Base-by-base conservation (phyloP, 1,140 invertebrate species). In the Drosophila equinoxialis region DNA sequence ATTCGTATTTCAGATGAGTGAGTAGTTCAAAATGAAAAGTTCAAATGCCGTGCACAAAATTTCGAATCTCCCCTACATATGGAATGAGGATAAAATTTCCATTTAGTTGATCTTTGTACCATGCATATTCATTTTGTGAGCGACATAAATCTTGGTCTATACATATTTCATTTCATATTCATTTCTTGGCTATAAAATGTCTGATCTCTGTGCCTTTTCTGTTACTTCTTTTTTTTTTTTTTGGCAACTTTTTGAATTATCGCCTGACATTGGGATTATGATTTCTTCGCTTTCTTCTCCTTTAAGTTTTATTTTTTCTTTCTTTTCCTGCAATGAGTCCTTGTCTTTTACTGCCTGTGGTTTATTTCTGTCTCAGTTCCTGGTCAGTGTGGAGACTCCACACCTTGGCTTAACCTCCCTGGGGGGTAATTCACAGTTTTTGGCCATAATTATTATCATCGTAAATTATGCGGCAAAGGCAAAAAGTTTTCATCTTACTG, bases 221-320 rank as follows among this genome's bases (percentile, higher is more conserved):
- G 60, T 69, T 37, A n/a, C 11, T 26, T 17, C 6, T 3, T 30
- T 55, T 37, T 59, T 20, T 55, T 62, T 13, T 59, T 20, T 55
- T 62, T 13, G 45, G 45, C 0, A 62, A 48, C 54, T 33, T 80
- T 85, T 80, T 91, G 89, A 91, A 86, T 91, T 91, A 91, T 91
- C 89, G 89, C 84, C 81, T 82, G 89, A 91, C 89, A 91, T 79
- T 83, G 77, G 89, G 89, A 91, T 91, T 91, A 91, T 91, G 84
- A 91, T 91, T 91, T 91, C 91, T 91, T 86, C 75, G 42, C 42
- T 45, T 45, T 17, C 45, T 51, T 51, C 20, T 51, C 6, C 91
- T 83, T 76, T 76, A 6, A 84, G 76, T 81, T 58, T 35, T 58
- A 37, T 35, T 37, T 20, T 89, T 83, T 70, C 69, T 59, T 79